Percentiles rank a stretch among this genome's conserved stretches.
These are phyloP conservation scores for Pentamera pediparva DNA, from an alignment of 53 echinoderm and acorn worm species.

Conservation along the genomic window DNA sequence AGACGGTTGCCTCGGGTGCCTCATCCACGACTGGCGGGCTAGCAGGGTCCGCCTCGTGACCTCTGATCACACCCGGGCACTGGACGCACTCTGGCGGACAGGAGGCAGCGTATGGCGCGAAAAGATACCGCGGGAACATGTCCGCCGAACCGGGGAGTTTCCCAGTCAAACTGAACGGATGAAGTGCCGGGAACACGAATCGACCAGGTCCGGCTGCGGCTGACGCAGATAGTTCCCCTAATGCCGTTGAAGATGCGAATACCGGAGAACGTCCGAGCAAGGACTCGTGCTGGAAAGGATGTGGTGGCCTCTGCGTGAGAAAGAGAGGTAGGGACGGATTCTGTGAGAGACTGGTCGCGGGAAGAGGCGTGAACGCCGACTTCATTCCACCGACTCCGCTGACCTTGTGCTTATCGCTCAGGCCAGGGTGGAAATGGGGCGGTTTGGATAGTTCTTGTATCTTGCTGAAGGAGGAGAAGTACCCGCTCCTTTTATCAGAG, in stretches of 20 bases:
- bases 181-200: constrained; percentile 87
- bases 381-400: constrained; percentile 71
- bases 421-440: constrained; percentile 56
- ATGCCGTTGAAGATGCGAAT: constrained; percentile 66
- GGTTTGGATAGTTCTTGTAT: constrained; percentile 29
- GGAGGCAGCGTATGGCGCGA: constrained; percentile 85
- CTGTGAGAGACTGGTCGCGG: constrained; percentile 71
- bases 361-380: constrained; percentile 93
- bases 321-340: constrained; percentile 62
- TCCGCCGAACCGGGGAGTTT: constrained; percentile 77
- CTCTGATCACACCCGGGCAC: constrained; percentile 51
- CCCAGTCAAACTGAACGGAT: constrained; percentile 75
- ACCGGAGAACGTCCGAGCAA: constrained; percentile 84
- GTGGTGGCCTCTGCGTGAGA: constrained; percentile 84
- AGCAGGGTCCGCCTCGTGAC: not conserved
- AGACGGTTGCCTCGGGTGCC: not conserved
- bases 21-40: constrained; percentile 5
- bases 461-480: constrained; percentile 7
- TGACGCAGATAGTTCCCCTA: constrained; percentile 58
- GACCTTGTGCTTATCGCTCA: constrained; percentile 60
- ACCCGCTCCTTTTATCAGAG: constrained; percentile 9
- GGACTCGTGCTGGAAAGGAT: constrained; percentile 84
- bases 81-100: constrained; percentile 91
- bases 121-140: constrained; percentile 78
- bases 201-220: constrained; percentile 50